phyloP scores from a whole-genome alignment of 2,113 vertebrate species.

The Parotia lawesii region DNA sequence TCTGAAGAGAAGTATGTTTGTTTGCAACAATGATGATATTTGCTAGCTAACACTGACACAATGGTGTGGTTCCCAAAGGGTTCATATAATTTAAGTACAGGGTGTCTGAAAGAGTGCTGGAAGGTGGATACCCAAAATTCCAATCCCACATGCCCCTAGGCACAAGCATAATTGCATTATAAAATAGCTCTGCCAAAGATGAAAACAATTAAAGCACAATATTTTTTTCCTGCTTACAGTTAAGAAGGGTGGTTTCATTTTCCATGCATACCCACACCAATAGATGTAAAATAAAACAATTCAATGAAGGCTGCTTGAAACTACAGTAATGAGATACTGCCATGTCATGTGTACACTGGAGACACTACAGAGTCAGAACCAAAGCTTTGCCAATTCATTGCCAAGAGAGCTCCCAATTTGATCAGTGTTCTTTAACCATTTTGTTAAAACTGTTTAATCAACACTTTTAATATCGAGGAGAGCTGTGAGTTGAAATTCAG shows the following conservation, averaged over 20 bases:
- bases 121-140: not conserved
- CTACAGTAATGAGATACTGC: not conserved
- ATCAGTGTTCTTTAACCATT: not conserved
- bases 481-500: not conserved
- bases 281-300: not conserved
- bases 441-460: not conserved
- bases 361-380: not conserved
- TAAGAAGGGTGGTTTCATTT: not conserved
- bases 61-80: not conserved
- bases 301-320: not conserved
- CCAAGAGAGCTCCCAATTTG: not conserved
- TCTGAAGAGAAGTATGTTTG: not conserved
- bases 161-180: constrained; percentile 4
- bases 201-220: constrained; percentile 42
- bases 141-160: not conserved
- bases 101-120: not conserved
- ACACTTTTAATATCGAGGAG: not conserved
- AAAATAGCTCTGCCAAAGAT: not conserved
- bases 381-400: not conserved
- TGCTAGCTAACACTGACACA: not conserved
- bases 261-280: not conserved
- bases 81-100: not conserved
- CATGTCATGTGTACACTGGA: fast-evolving
- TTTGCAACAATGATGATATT: not conserved
- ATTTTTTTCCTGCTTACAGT: not conserved